Evolutionary conservation across 2,888 invertebrate species (phyloP).

Genomic region (Agonum fuliginosum): DNA sequence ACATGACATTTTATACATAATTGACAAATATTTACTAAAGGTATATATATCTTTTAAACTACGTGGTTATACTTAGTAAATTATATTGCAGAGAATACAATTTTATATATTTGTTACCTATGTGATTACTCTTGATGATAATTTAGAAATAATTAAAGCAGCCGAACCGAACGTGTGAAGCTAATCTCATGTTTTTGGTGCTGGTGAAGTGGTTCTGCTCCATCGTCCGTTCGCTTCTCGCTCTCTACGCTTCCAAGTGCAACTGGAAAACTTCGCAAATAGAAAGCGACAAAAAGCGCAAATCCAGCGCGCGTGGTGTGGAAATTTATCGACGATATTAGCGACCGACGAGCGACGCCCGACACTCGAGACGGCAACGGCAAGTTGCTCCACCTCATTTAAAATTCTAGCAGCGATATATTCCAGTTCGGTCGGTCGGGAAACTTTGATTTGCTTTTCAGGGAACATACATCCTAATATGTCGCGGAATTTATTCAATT

Average conservation of each 20-base stretch:
- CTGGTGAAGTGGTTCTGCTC: not conserved
- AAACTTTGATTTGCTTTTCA: constrained; percentile 57
- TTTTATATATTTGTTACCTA: too few species aligned
- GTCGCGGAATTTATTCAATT: constrained; percentile 55
- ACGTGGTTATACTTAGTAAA: too few species aligned
- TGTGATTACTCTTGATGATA: too few species aligned
- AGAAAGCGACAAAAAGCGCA: constrained; percentile 48
- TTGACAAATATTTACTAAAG: too few species aligned
- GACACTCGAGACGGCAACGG: constrained; percentile 35
- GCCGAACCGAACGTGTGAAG: not conserved
- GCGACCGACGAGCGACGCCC: constrained; percentile 43
- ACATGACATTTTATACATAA: too few species aligned
- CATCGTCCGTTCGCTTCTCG: constrained; percentile 9
- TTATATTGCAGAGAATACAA: too few species aligned
- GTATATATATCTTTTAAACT: too few species aligned
- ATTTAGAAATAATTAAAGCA: not conserved
- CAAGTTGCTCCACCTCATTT: constrained; percentile 51
- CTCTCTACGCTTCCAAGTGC: constrained; percentile 36
- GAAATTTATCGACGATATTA: constrained; percentile 57
- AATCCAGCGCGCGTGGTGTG: constrained; percentile 45
- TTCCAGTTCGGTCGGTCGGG: constrained; percentile 53
- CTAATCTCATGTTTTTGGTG: not conserved
- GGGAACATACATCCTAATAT: constrained; percentile 56
- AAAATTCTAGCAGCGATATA: constrained; percentile 59
- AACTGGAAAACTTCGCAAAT: constrained; percentile 50